phyloP scores from a whole-genome alignment of 2,888 invertebrate genomes.

The Philereme vetulata region DNA sequence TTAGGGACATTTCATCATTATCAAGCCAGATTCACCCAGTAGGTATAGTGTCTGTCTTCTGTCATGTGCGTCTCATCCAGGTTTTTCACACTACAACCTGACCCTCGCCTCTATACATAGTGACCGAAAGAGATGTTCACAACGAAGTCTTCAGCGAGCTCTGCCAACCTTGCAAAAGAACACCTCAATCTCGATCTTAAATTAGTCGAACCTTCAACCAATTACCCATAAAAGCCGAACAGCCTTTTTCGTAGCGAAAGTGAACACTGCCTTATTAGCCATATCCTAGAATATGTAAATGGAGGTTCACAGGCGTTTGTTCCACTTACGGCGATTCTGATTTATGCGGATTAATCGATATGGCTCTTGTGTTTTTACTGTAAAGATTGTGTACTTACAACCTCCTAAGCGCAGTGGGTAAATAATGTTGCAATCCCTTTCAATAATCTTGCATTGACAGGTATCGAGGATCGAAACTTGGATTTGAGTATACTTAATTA shows the following conservation, averaged over 20 bases:
- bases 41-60: too few species aligned
- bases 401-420: too few species aligned
- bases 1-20: too few species aligned
- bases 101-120: too few species aligned
- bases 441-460: too few species aligned
- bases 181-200: constrained; percentile 30
- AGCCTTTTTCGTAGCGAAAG: constrained; percentile 39
- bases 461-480: too few species aligned
- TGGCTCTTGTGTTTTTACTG: constrained; percentile 26
- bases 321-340: constrained; percentile 51
- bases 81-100: too few species aligned
- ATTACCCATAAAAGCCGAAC: constrained; percentile 39
- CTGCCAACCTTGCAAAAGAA: constrained; percentile 18
- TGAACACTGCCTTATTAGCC: constrained; percentile 36
- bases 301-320: constrained; percentile 47
- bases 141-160: constrained; percentile 1
- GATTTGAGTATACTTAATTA: too few species aligned
- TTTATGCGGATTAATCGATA: constrained; percentile 52
- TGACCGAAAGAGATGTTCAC: too few species aligned
- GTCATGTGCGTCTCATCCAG: too few species aligned
- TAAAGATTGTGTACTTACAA: not conserved
- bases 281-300: constrained; percentile 51
- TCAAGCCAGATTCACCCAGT: too few species aligned
- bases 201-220: constrained; percentile 42
- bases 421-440: too few species aligned